Evolutionary conservation across 1,140 invertebrate species (phyloP), one percentile per base, ranked within the genome.

Genomic region (Drosophila nebulosa): DNA sequence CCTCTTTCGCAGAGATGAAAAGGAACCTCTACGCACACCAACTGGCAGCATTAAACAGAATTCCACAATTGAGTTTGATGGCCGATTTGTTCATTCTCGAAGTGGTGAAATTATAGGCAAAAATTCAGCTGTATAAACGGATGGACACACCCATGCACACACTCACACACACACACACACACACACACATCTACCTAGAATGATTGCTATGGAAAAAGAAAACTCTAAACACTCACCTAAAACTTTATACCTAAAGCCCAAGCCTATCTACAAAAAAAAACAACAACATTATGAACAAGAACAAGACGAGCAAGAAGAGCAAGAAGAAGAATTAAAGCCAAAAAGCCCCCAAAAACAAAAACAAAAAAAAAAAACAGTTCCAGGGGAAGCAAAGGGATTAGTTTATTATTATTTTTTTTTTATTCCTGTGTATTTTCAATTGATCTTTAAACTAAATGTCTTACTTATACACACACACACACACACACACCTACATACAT

Each of bases 91-190:
- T 12, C 94, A 96, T 79, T 95, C 96, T 18, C 95, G 95, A 80
- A 96, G 95, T 26, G 95, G 95, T 46, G 93, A 94, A 79, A 96
- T 96, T 74, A 95, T 96, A 73, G 96, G 96, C 69, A 96, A 96
- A 92, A 96, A 96, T 83, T 97, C 96, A 10, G 96, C 96, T 55
- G 96, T 97, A 62, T 97, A 96, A 94, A 32, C 12, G 30, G 30
- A 32, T 10, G 92, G 42, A 32, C 30, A 32, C 30, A 32, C 30
- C 0, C 27, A 0, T 9, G 92, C 52, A 9, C 7, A 9, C 27
- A 9, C 27, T 0, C 27, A 30, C 39, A 46, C 16, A 46, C 39
- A 10, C 39, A 46, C 16, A 9, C 4, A 9, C 14, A n/a, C 39
- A 18, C 16, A 4, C 16, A 46, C 39, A 46, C 39, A 55, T n/a